These are phyloP conservation scores for Mongoloraphidia duomilia DNA, from an alignment of 2,888 invertebrate species.

Conservation along the genomic window DNA sequence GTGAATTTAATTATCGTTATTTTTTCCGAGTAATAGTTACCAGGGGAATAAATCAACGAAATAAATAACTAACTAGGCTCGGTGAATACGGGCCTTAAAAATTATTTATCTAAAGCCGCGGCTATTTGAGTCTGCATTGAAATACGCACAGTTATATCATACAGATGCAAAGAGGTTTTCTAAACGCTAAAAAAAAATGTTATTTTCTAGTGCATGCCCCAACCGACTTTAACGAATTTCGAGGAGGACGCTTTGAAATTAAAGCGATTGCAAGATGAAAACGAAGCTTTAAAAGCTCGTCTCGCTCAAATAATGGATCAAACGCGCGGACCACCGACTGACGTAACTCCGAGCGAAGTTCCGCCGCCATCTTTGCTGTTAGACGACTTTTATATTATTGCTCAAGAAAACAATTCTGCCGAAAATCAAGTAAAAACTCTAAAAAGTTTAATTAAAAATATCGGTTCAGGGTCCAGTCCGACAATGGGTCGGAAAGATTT, in stretches of 20 bases:
- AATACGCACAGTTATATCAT: too few species aligned
- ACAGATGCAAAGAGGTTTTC: too few species aligned
- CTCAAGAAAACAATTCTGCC: constrained; percentile 47
- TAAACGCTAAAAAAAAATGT: background rate
- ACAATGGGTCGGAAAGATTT: constrained; percentile 58
- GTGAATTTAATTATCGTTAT: too few species aligned
- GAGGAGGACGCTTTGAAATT: constrained; percentile 74
- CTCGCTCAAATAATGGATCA: constrained; percentile 35
- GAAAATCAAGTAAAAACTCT: constrained; percentile 63
- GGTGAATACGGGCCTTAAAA: too few species aligned
- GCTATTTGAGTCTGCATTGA: too few species aligned
- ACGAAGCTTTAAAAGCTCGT: constrained; percentile 49
- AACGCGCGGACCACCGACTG: constrained; percentile 21
- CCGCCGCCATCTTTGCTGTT: constrained; percentile 66
- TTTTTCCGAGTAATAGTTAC: too few species aligned
- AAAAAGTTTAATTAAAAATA: constrained; percentile 64
- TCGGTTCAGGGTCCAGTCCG: constrained; percentile 65
- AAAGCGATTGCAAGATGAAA: constrained; percentile 71
- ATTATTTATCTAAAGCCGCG: too few species aligned
- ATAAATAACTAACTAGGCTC: too few species aligned
- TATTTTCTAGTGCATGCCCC: constrained; percentile 60
- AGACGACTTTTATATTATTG: constrained; percentile 84
- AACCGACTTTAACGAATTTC: constrained; percentile 70
- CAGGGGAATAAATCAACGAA: too few species aligned
- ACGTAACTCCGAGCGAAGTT: constrained; percentile 49